Conservation (phyloP, 2,797 vertebrate genomes). For the Denticeps clupeoides region DNA sequence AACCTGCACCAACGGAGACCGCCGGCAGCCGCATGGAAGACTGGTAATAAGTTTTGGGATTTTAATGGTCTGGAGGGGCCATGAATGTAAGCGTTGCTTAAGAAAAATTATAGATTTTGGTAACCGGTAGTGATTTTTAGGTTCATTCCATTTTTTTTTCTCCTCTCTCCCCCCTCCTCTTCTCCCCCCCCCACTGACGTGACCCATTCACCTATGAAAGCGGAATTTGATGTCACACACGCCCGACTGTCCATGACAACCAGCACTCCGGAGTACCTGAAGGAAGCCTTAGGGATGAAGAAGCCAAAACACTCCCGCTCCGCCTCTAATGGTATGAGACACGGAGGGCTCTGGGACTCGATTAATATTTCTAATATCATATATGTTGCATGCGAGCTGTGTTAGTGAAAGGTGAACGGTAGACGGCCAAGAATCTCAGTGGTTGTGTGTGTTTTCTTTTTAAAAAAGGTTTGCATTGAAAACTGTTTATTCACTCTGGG, state of each 20-base stretch:
- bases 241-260: conserved; percentile 17
- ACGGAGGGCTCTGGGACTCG: no score
- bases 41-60: conserved; percentile 21
- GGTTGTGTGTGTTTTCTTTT: conserved; percentile 1
- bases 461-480: no score
- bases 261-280: conserved; percentile 60
- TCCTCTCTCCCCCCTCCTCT: background rate
- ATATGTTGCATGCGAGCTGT: no score
- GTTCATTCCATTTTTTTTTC: background rate
- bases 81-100: no score
- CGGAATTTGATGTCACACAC: conserved; percentile 43
- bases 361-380: no score
- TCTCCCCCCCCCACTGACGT: conserved; percentile 34
- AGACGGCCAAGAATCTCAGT: no score
- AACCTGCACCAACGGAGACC: conserved; percentile 59
- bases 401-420: no score
- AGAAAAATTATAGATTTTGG: no score
- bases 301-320: conserved; percentile 61
- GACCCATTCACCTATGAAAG: conserved; percentile 42
- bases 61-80: no score
- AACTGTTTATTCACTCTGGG: no score
- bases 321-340: conserved; percentile 54
- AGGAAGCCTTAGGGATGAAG: conserved; percentile 63
- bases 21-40: conserved; percentile 57
- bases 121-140: no score